Evolutionary conservation across 2,797 vertebrate genomes (phyloP), one percentile per base, ranked within the genome.

Genomic region (Poeciliopsis gracilis): DNA sequence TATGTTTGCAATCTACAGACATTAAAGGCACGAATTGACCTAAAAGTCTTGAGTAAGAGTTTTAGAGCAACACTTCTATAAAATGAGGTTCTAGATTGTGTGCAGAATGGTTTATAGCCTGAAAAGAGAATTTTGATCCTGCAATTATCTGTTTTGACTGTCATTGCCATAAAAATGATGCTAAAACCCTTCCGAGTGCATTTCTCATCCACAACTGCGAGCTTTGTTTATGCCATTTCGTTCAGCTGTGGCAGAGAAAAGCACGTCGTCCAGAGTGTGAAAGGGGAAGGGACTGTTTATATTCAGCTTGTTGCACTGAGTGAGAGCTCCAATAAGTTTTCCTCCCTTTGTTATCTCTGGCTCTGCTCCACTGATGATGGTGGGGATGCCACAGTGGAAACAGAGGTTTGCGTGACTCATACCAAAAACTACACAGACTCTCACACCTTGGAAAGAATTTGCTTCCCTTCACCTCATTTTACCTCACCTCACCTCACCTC

Each of bases 361-460:
- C 79, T 59, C 38, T 67, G 18, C 73, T 86, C 89, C 83, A 82
- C 57, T 67, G 74, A 70, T 84, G 88, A 89, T 85, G 71, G 70
- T 82, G 87, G 88, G 83, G 90, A 91, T 84, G 81, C 83, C 80
- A 73, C 63, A 4, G 78, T 74, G 75, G 70, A 82, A 71, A 70
- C 49, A 69, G 74, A 77, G 82, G 85, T 78, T 69, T 73, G 3
- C 33, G 67, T 82, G 89, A 89, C 73, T 90, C 92, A 90, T 57
- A 41, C 73, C 76, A 77, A 79, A 51, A 87, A 71, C 69, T 74
- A 72, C 83, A 83, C 57, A 75, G 33, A 79, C 71, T 81, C 69
- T 75, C 66, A 72, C 85, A 73, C 79, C 70, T 82, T 81, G 79
- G 82, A 90, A 88, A 86, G 30, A 84, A 83, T 81, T 33, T 80